Percentiles rank a stretch among this genome's conserved stretches.
These are phyloP conservation scores for Serranus cabrilla DNA, from an alignment of 2,797 vertebrate genomes.

Conservation along the genomic window DNA sequence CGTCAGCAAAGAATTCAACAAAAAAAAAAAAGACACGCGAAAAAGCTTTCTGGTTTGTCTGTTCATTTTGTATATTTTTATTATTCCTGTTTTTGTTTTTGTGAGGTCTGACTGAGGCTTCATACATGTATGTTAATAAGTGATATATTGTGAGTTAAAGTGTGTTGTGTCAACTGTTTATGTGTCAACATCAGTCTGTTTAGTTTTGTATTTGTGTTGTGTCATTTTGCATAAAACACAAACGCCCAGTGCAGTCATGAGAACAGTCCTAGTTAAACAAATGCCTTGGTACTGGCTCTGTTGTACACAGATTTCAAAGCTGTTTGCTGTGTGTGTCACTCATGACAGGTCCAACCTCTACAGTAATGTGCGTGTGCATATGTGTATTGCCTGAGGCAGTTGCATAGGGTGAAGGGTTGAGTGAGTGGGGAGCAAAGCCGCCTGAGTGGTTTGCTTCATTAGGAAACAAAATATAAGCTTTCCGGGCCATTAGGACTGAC, in stretches of 20 bases:
- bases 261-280: slow-evolving; percentile 37
- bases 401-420: slow-evolving; percentile 89
- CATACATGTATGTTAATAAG: neutral
- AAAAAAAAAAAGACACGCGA: too few relatives aligned
- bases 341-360: slow-evolving; percentile 71
- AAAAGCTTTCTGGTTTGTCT: neutral
- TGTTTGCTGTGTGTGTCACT: slow-evolving; percentile 56
- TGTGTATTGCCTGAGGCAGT: slow-evolving; percentile 76
- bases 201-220: neutral
- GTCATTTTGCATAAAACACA: neutral
- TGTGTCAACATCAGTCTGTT: slow-evolving; percentile 57
- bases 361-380: slow-evolving; percentile 75
- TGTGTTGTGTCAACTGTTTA: slow-evolving; percentile 70
- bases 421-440: slow-evolving; percentile 89
- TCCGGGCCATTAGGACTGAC: slow-evolving; percentile 99
- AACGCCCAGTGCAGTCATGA: neutral
- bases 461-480: slow-evolving; percentile 99
- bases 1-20: slow-evolving; percentile 84
- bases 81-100: neutral
- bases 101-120: neutral
- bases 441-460: slow-evolving; percentile 96
- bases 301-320: slow-evolving; percentile 22
- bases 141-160: too few relatives aligned
- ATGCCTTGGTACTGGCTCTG: slow-evolving; percentile 22
- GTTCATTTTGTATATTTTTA: neutral